These are phyloP conservation scores for Paradoxurus hermaphroditus DNA, from an alignment of 2,113 vertebrate species.

Conservation along the genomic window DNA sequence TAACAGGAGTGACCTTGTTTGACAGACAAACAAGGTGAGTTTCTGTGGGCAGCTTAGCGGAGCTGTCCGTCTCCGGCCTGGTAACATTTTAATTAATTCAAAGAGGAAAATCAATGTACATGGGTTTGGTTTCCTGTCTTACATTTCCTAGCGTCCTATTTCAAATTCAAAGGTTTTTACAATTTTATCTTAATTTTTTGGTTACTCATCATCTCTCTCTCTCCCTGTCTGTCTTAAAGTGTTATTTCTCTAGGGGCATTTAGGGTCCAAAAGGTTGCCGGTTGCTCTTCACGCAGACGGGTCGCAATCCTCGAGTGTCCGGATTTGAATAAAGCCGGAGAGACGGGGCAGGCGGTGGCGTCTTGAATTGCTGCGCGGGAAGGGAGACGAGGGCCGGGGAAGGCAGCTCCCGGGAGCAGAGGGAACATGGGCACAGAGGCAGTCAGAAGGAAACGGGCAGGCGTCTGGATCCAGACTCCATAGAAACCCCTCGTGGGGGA, in stretches of 20 bases:
- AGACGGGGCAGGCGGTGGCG: conserved; percentile 1
- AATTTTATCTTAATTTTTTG: not conserved
- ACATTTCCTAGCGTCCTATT: conserved; percentile 26
- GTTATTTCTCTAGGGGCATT: conserved; percentile 10
- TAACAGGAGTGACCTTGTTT: conserved; percentile 74
- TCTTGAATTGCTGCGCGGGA: conserved; percentile 55
- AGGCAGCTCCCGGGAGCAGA: conserved; percentile 17
- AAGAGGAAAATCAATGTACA: conserved; percentile 70
- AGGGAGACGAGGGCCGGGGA: not conserved
- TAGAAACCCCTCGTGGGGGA: conserved; percentile 46
- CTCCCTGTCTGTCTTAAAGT: not conserved
- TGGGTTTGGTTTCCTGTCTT: conserved; percentile 56
- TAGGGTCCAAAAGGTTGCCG: conserved; percentile 50
- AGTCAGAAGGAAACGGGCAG: conserved; percentile 3
- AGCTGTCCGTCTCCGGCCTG: conserved; percentile 67
- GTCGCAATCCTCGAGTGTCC: conserved; percentile 17
- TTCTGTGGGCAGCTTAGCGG: conserved; percentile 70
- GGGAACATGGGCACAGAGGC: not conserved
- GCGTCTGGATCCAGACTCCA: conserved; percentile 21
- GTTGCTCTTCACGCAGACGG: conserved; percentile 51
- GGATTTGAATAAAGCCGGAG: conserved; percentile 41
- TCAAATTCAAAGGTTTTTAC: conserved; percentile 41
- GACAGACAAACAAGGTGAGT: conserved; percentile 72
- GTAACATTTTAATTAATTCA: conserved; percentile 76
- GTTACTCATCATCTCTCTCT: not conserved